Evolutionary conservation across 2,888 invertebrate genomes (phyloP).

Genomic region (Sarcophaga variegata): DNA sequence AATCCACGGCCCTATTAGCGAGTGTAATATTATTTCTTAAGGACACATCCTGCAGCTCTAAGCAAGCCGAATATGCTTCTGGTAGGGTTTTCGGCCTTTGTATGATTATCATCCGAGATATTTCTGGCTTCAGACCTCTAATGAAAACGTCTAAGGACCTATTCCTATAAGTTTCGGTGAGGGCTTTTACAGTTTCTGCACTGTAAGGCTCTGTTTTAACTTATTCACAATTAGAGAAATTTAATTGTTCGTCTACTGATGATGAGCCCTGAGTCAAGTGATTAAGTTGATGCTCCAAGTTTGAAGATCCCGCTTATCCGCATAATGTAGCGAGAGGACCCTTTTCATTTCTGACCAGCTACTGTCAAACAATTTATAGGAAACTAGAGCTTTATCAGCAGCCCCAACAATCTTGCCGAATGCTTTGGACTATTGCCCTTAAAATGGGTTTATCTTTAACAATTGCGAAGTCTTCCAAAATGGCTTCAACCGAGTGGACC

Average conservation of each 20-base stretch:
- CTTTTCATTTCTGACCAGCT: constrained; percentile 63
- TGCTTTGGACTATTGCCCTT: too few species aligned
- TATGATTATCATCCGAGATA: too few species aligned
- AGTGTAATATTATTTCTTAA: too few species aligned
- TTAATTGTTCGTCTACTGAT: constrained; percentile 64
- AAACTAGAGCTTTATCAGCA: constrained; percentile 60
- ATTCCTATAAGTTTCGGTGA: background rate
- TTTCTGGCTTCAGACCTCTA: too few species aligned
- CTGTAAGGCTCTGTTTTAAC: constrained; percentile 62
- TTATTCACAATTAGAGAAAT: constrained; percentile 68
- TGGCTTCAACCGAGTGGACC: too few species aligned
- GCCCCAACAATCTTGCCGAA: constrained; percentile 42
- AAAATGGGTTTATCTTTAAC: too few species aligned
- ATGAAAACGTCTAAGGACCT: too few species aligned
- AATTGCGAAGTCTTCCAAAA: too few species aligned
- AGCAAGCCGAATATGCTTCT: too few species aligned
- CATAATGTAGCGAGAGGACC: constrained; percentile 68
- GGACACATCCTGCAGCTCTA: too few species aligned
- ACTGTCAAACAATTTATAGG: constrained; percentile 52
- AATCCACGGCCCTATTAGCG: too few species aligned
- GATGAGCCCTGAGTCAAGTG: constrained; percentile 56
- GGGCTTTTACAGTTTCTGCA: constrained; percentile 35
- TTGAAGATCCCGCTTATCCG: constrained; percentile 68
- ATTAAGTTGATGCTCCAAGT: constrained; percentile 68
- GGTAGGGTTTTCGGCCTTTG: too few species aligned